Conservation (phyloP, 1,140 invertebrate species). For the Pogonus chalceus region DNA sequence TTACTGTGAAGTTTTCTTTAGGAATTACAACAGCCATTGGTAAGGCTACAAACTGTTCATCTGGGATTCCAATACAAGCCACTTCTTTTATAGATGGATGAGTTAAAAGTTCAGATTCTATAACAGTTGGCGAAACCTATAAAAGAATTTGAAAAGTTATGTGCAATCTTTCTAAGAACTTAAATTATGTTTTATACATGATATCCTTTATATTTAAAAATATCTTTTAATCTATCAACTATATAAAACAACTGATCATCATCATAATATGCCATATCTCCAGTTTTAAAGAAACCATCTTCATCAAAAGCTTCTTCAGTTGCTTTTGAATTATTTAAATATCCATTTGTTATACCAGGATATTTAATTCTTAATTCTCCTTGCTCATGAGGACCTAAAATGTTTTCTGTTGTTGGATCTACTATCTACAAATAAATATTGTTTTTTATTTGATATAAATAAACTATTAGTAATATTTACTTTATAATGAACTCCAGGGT, state of each 20-base stretch:
- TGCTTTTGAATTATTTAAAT: background rate
- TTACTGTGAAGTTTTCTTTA: too few species aligned
- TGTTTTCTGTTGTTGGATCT: background rate
- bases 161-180: too few species aligned
- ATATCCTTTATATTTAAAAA: background rate
- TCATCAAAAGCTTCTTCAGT: background rate
- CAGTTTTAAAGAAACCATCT: background rate
- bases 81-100: background rate
- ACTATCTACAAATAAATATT: background rate
- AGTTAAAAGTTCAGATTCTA: conserved; percentile 26
- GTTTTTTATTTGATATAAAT: too few species aligned
- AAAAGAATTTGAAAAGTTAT: too few species aligned
- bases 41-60: background rate
- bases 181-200: background rate
- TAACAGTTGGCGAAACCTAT: too few species aligned
- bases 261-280: background rate
- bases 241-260: background rate
- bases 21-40: background rate
- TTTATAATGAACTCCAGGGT: background rate
- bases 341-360: background rate
- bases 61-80: background rate
- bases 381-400: background rate
- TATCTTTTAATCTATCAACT: background rate
- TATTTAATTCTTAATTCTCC: background rate
- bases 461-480: background rate